These are phyloP conservation scores for Forbesichthys agassizii DNA, from an alignment of 2,113 vertebrate genomes.

Conservation along the genomic window DNA sequence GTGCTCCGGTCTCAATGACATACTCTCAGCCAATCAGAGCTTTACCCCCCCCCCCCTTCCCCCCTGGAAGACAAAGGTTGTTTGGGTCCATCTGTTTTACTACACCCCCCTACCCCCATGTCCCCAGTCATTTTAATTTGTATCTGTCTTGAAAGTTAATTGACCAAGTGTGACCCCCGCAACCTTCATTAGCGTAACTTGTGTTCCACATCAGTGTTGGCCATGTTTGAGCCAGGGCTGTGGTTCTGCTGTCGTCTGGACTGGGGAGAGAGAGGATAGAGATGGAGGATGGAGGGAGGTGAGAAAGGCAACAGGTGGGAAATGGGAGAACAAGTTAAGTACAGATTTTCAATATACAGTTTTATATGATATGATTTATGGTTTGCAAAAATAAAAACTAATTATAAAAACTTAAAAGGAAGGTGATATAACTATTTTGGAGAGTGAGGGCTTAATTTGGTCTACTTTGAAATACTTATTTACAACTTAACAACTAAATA, in stretches of 20 bases:
- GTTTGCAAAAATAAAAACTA: not conserved
- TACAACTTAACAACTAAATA: too few relatives aligned
- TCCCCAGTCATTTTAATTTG: constrained; percentile 6
- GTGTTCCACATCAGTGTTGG: constrained; percentile 88
- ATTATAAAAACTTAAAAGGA: too few relatives aligned
- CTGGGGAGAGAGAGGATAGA: constrained; percentile 72
- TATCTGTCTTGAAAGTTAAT: too few relatives aligned
- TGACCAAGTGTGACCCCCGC: not conserved
- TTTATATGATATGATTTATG: not conserved
- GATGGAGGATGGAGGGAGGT: constrained; percentile 20
- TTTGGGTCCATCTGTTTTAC: constrained; percentile 22
- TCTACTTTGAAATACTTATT: too few relatives aligned
- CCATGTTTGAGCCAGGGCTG: constrained; percentile 92
- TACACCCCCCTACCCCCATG: constrained; percentile 6
- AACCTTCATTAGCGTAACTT: constrained; percentile 83
- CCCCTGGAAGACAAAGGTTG: constrained; percentile 65
- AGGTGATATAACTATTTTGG: not conserved
- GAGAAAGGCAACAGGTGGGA: not conserved
- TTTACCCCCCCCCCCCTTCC: constrained; percentile 75
- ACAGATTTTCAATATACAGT: constrained; percentile 10
- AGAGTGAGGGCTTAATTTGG: too few relatives aligned
- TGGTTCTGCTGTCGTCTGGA: constrained; percentile 98
- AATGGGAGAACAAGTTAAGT: constrained; percentile 38
- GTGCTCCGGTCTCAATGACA: not conserved
- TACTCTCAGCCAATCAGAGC: not conserved